Evolutionary conservation across 2,113 vertebrate species (phyloP), one percentile per base, ranked within the genome.

Genomic region (Cricetomys ansorgei): DNA sequence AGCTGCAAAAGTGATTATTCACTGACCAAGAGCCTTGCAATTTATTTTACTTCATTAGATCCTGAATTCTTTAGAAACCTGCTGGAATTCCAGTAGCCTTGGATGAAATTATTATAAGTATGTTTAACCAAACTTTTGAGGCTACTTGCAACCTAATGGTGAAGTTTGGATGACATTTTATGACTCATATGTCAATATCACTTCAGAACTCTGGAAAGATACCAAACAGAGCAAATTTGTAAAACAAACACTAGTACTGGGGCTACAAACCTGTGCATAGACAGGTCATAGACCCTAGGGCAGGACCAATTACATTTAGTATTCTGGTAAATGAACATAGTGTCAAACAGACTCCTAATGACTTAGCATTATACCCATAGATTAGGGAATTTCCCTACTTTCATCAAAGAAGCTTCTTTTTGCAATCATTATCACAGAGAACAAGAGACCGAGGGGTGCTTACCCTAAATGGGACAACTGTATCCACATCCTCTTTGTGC

Each of bases 41-140:
- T 98, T 98, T 98, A 98, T 98, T 98, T 98, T 98, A 98, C 94
- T 98, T 98, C 97, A 97, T 98, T 98, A 98, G 96, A 97, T 89
- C 97, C 96, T 95, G 98, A 98, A 98, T 98, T 97, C 90, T 98
- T 98, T 53, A 73, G n/a, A 69, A 72, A 40, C 86, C 81, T 96
- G 73, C 89, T 96, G 92, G 92, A 97, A 98, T 98, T 97, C 97
- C 96, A 96, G 98, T 96, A 95, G 95, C 96, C 98, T 97, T 98
- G 97, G 97, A 98, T 97, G 76, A 97, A 98, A 98, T 98, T 98
- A 98, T 97, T 98, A 0, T 97, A 98, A 98, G 96, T 97, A 98
- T 34, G 25, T 98, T 98, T 98, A 98, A 98, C 98, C 98, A 98
- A 89, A 97, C 87, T 92, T 98, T 98, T 98, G 97, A 98, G 98